phyloP scores from a whole-genome alignment of 2,888 invertebrate genomes.

The Coleophora flavipennella region DNA sequence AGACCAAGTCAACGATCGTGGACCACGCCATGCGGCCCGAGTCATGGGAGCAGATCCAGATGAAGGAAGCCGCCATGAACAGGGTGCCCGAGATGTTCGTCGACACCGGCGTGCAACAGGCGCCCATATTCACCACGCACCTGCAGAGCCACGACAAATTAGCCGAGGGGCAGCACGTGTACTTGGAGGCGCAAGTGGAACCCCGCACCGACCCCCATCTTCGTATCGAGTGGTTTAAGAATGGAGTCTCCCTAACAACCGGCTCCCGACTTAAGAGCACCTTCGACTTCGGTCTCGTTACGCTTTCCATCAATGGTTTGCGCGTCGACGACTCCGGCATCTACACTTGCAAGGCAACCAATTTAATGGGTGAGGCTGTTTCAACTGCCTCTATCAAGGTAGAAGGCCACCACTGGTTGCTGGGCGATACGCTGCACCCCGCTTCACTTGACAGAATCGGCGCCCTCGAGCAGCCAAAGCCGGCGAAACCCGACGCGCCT shows the following conservation, averaged over 20 bases:
- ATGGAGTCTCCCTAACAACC: constrained; percentile 87
- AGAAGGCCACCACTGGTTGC: constrained; percentile 89
- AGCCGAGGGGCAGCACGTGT: constrained; percentile 88
- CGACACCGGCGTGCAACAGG: constrained; percentile 88
- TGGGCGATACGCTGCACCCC: constrained; percentile 90
- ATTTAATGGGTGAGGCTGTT: constrained; percentile 93
- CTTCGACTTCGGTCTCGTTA: constrained; percentile 97
- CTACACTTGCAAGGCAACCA: constrained; percentile 95
- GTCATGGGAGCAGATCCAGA: constrained; percentile 92
- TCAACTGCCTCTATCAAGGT: constrained; percentile 93
- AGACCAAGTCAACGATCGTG: constrained; percentile 84
- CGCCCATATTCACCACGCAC: constrained; percentile 96
- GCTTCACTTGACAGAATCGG: constrained; percentile 90
- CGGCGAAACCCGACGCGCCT: constrained; percentile 76
- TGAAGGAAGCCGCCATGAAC: constrained; percentile 93
- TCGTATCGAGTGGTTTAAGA: constrained; percentile 93
- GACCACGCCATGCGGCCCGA: constrained; percentile 91
- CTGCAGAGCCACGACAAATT: constrained; percentile 87
- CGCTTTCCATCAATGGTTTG: constrained; percentile 89
- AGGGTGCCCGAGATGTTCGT: constrained; percentile 91
- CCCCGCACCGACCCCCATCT: constrained; percentile 91
- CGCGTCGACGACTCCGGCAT: constrained; percentile 94
- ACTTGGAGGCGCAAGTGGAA: constrained; percentile 91
- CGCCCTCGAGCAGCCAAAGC: constrained; percentile 86
- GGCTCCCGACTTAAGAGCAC: constrained; percentile 93